Evolutionary conservation across 2,113 vertebrate genomes (phyloP).

Genomic region (Nibea albiflora): DNA sequence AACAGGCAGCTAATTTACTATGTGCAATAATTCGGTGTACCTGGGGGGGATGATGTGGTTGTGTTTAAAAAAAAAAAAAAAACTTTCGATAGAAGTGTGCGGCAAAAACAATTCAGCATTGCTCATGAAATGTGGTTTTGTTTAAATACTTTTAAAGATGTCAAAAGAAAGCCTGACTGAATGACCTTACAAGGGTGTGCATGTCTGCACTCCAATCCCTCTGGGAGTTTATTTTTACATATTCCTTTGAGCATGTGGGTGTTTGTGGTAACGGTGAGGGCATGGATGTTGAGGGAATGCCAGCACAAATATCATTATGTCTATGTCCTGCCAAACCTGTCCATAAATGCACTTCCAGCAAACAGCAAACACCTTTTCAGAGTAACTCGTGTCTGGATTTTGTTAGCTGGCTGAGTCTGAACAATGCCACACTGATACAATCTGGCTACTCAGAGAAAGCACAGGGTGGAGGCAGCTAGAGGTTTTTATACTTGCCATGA

Average conservation of each 20-base stretch:
- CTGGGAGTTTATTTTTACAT: slow-evolving; percentile 17
- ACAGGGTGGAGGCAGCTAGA: slow-evolving; percentile 8
- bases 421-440: slow-evolving; percentile 61
- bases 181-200: slow-evolving; percentile 30
- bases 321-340: slow-evolving; percentile 35
- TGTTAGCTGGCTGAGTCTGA: slow-evolving; percentile 41
- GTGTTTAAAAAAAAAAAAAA: slow-evolving; percentile 17
- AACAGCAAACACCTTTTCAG: slow-evolving; percentile 48
- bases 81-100: slow-evolving; percentile 38
- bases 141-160: slow-evolving; percentile 37
- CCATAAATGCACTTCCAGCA: slow-evolving; percentile 28
- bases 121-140: slow-evolving; percentile 62
- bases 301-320: slow-evolving; percentile 44
- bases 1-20: slow-evolving; percentile 48
- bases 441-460: slow-evolving; percentile 34
- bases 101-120: slow-evolving; percentile 53
- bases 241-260: slow-evolving; percentile 16
- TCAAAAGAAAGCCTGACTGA: not conserved
- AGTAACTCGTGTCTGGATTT: slow-evolving; percentile 38
- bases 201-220: not conserved
- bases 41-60: slow-evolving; percentile 5
- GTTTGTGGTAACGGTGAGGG: slow-evolving; percentile 18
- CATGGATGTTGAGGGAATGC: slow-evolving; percentile 19
- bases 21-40: slow-evolving; percentile 20
- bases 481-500: slow-evolving; percentile 91